Percentiles rank a stretch among this genome's conserved stretches.
Conservation (phyloP, 2,797 vertebrate genomes). For the Botia almorhae region DNA sequence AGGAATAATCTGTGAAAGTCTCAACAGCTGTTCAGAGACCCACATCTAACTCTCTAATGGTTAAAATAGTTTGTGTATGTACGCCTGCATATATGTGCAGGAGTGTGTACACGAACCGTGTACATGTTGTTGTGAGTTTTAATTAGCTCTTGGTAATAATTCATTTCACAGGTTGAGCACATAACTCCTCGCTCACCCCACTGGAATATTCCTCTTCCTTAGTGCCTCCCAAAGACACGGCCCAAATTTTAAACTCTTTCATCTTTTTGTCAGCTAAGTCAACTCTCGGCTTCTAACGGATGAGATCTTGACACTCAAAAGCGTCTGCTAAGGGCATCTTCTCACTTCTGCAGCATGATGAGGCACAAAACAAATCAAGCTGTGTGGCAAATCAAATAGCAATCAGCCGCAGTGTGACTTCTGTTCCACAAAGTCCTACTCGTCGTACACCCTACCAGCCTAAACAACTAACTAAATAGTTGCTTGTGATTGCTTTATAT, state of each 20-base stretch:
- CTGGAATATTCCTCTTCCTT: slow-evolving; percentile 37
- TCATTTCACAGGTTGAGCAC: slow-evolving; percentile 40
- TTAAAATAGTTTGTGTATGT: slow-evolving; percentile 2
- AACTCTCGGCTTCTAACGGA: slow-evolving; percentile 22
- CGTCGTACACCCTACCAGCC: slow-evolving; percentile 23
- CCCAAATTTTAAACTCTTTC: slow-evolving; percentile 30
- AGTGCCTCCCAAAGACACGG: slow-evolving; percentile 27
- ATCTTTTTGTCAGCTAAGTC: slow-evolving; percentile 38
- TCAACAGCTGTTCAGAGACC: background rate
- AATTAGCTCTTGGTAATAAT: slow-evolving; percentile 47
- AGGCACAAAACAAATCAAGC: slow-evolving; percentile 51
- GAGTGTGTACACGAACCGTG: background rate
- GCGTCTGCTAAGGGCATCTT: slow-evolving; percentile 42
- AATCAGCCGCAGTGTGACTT: slow-evolving; percentile 26
- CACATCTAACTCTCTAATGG: slow-evolving; percentile 13
- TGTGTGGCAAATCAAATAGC: slow-evolving; percentile 48
- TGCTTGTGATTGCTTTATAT: background rate
- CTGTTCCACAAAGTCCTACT: slow-evolving; percentile 12
- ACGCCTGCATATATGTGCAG: background rate
- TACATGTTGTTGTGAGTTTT: slow-evolving; percentile 15
- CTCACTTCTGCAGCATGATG: slow-evolving; percentile 40
- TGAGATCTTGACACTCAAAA: slow-evolving; percentile 40
- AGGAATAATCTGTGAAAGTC: slow-evolving; percentile 46
- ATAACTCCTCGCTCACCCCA: slow-evolving; percentile 1
- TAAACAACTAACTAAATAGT: slow-evolving; percentile 38